These are phyloP conservation scores for Scrobipalpa atriplicella DNA, from an alignment of 2,888 invertebrate genomes.

Conservation along the genomic window DNA sequence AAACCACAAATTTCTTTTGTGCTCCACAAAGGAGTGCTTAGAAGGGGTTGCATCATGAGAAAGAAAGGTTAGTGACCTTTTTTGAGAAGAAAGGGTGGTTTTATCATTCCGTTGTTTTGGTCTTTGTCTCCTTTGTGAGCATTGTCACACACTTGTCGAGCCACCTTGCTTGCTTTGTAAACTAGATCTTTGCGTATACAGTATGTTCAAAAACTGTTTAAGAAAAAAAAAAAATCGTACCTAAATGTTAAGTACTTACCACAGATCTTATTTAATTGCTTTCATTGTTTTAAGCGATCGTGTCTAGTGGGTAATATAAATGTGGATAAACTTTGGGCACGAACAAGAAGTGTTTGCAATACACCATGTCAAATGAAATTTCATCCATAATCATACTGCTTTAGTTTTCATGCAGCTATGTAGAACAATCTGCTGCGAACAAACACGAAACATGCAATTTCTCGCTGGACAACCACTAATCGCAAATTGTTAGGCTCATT, in stretches of 20 bases:
- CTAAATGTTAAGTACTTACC: too few relatives aligned
- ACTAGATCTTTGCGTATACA: conserved; percentile 51
- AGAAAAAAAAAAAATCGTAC: not conserved
- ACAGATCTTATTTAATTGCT: too few relatives aligned
- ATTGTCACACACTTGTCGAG: conserved; percentile 71
- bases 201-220: conserved; percentile 39
- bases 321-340: too few relatives aligned
- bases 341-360: too few relatives aligned
- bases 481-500: conserved; percentile 20
- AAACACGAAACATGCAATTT: conserved; percentile 6
- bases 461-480: conserved; percentile 3
- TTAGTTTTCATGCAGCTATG: conserved; percentile 2
- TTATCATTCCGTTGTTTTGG: conserved; percentile 55
- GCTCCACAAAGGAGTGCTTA: conserved; percentile 37
- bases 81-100: conserved; percentile 53
- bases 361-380: not conserved
- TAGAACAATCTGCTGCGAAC: not conserved
- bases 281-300: too few relatives aligned
- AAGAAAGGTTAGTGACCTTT: conserved; percentile 59
- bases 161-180: conserved; percentile 64
- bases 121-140: conserved; percentile 61
- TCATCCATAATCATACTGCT: not conserved
- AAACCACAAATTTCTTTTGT: conserved; percentile 45
- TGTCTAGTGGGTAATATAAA: too few relatives aligned
- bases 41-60: conserved; percentile 38